Conservation (phyloP, 2,797 vertebrate species). For the Hoplostethus mediterraneus region DNA sequence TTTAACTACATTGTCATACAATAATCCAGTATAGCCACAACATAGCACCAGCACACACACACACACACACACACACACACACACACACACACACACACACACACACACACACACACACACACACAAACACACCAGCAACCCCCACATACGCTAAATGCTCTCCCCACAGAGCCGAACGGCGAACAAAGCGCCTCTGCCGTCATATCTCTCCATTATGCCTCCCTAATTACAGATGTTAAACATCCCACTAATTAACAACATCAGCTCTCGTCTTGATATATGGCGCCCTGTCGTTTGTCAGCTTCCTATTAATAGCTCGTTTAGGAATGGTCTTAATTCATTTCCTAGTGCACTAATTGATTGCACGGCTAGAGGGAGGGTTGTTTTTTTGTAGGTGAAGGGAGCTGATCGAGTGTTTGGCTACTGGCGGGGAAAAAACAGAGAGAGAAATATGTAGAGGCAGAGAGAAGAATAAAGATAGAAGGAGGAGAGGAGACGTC, state of each 20-base stretch:
- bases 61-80: constrained; percentile 3
- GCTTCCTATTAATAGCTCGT: constrained; percentile 71
- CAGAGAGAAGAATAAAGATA: neutral
- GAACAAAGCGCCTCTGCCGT: constrained; percentile 17
- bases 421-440: constrained; percentile 30
- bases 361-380: constrained; percentile 50
- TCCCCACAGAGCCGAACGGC: constrained; percentile 3
- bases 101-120: neutral
- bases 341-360: constrained; percentile 70
- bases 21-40: neutral
- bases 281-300: constrained; percentile 61
- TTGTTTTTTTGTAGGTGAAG: constrained; percentile 59
- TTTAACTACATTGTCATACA: neutral
- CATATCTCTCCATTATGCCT: constrained; percentile 64
- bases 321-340: constrained; percentile 65
- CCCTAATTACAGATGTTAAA: constrained; percentile 63
- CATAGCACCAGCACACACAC: neutral
- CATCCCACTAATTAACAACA: constrained; percentile 66
- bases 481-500: constrained; percentile 7
- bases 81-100: neutral
- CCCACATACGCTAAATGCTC: neutral
- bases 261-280: constrained; percentile 51
- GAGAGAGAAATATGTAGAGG: constrained; percentile 6
- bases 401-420: constrained; percentile 55
- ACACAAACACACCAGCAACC: neutral